Base-by-base conservation (phyloP, 2,797 vertebrate genomes). In the Synanceia verrucosa region DNA sequence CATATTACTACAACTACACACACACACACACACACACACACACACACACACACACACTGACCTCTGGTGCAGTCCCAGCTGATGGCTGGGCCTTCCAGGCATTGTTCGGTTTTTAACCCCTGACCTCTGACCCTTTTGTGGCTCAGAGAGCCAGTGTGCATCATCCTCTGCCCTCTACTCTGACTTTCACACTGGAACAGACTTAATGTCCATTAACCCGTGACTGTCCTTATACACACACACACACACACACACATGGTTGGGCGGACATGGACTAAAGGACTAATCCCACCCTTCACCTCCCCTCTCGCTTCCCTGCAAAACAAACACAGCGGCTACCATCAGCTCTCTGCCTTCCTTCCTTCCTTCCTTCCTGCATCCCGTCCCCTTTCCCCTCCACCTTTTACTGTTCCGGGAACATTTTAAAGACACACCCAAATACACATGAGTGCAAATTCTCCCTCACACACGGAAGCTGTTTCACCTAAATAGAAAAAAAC, bases 121-220 rank as follows among this genome's bases (percentile, higher is more conserved):
- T 6, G 7, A 87, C 85, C 84, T 87, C 48, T 87, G 76, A 85
- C 84, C 76, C 68, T 61, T 64, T 68, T 66, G 61, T 58, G 55
- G 9, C 70, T 70, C 65, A 76, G 69, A 60, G 24, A 70, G 58
- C 28, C 24, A 58, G 52, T 24, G 61, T 5, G 16, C 43, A 59
- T 71, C 56, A 41, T 46, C 61, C 33, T 14, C 9, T 13, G 4
- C 43, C 24, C 74, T 70, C 66, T 43, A 51, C 65, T 63, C 60
- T 0, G 23, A 60, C 73, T 31, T 53, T 74, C 70, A 81, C 65
- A 81, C 65, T 24, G 24, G 58, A 55, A 78, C 73, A 75, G 59
- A 86, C 77, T 76, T 86, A 84, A 86, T 86, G 83, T 82, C 76
- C 83, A 83, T 86, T 88, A 88, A 86, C 83, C 81, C 74, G 6